Base-by-base conservation (phyloP, 1,140 invertebrate species). In the Polypedilum vanderplanki region DNA sequence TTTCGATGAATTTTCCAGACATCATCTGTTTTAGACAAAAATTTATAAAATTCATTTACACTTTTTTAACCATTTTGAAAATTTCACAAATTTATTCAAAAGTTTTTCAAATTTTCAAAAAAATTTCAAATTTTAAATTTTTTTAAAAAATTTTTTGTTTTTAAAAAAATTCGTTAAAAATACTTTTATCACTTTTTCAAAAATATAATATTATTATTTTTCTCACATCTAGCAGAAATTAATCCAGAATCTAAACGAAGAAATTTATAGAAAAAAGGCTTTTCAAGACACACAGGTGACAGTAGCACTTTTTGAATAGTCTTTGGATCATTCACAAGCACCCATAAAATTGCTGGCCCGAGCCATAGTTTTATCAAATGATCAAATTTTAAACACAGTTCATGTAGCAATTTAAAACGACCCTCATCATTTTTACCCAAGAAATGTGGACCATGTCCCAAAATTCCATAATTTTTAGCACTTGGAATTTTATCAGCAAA, bases 1-100 rank as follows among this genome's bases (percentile, higher is more conserved):
- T 75, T 75, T 1, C 74, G 41, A 10, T 65, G 41, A 17, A 57
- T 41, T 20, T 75, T 75, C 74, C 74, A 75, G 0, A 75, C 64
- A 8, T 57, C 24, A 12, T 57, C 74, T 75, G 22, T 15, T 41
- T 41, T 15, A 12, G 46, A 57, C 8, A 18, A 22, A 22, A 7
- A 67, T 1, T 67, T 17, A 67, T 67, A 15, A 15, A 8, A 41
- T 17, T n/a, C 7, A 65, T 65, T 65, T 8, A 17, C 57, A 65
- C 15, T n/a, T 46, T 67, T 67, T 10, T 67, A 1, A 67, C 7
- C n/a, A n/a, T n/a, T n/a, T 57, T 57, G 46, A 57, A 12, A 67
- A 67, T 20, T 18, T 20, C 8, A 8, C 10, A 17, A 3, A 15
- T 1, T 17, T 57, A 57, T 57, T 57, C n/a, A 57, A 57, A 57